phyloP scores from a whole-genome alignment of 2,888 invertebrate species.

The Agelastica alni region DNA sequence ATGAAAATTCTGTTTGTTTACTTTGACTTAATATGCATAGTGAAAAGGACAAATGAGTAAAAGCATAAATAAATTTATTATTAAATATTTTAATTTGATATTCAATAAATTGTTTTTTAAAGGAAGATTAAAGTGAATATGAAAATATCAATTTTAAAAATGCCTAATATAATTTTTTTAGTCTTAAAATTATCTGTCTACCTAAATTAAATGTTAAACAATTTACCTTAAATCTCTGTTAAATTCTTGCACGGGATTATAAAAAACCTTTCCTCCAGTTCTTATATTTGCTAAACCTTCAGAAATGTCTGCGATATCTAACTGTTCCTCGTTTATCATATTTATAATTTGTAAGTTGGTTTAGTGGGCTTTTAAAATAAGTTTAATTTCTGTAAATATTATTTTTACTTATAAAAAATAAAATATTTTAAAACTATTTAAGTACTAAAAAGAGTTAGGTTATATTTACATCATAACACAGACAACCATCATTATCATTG shows the following conservation, averaged over 20 bases:
- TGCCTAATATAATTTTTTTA: no score
- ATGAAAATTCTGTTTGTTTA: no score
- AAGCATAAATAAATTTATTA: no score
- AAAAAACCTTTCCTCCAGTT: conserved; percentile 84
- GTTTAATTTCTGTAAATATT: neutral
- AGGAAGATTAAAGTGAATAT: neutral
- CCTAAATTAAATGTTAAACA: no score
- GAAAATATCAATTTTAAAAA: no score
- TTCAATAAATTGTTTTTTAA: conserved; percentile 25
- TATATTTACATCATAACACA: neutral
- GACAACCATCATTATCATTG: neutral
- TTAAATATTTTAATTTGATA: no score
- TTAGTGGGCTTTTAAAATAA: no score
- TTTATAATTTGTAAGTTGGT: no score
- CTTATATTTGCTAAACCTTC: conserved; percentile 83
- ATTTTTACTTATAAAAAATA: neutral
- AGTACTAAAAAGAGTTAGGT: neutral
- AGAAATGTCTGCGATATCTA: conserved; percentile 53
- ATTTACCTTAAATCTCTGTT: conserved; percentile 85
- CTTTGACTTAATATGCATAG: no score
- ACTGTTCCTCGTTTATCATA: neutral
- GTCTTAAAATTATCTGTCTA: no score
- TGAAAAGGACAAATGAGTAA: no score
- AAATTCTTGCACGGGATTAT: conserved; percentile 98
- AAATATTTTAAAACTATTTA: neutral